phyloP scores from a whole-genome alignment of 2,113 vertebrate genomes.

The Microcebus jonahi region DNA sequence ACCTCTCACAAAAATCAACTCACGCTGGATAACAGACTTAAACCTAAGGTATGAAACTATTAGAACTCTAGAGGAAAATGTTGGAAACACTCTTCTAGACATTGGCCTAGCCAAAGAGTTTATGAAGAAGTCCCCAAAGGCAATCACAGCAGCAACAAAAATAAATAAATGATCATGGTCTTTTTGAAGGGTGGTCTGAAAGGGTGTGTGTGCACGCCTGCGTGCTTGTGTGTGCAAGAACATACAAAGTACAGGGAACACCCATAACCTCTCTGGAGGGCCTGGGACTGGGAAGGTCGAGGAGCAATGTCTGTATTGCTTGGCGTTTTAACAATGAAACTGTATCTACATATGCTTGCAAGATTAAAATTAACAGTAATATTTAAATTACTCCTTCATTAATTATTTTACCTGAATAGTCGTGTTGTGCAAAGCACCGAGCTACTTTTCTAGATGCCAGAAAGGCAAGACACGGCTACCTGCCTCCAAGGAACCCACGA shows the following conservation, averaged over 20 bases:
- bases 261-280: background rate
- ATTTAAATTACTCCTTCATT: background rate
- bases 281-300: background rate
- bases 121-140: too few species aligned
- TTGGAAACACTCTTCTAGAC: too few species aligned
- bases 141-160: too few species aligned
- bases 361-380: background rate
- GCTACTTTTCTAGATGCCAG: background rate
- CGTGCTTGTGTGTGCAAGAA: background rate
- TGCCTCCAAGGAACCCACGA: background rate
- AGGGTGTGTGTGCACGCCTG: rapidly evolving
- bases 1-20: too few species aligned
- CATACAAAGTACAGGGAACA: background rate
- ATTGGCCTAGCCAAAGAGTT: too few species aligned
- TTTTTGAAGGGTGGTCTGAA: background rate
- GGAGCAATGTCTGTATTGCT: background rate
- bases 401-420: background rate
- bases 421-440: background rate
- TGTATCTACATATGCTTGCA: background rate
- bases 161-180: background rate
- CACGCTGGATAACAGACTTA: too few species aligned
- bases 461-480: background rate
- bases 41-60: too few species aligned
- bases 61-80: too few species aligned
- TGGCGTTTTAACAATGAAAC: background rate